Base-by-base conservation (phyloP, 1,140 invertebrate genomes). In the Penaeus japonicus region DNA sequence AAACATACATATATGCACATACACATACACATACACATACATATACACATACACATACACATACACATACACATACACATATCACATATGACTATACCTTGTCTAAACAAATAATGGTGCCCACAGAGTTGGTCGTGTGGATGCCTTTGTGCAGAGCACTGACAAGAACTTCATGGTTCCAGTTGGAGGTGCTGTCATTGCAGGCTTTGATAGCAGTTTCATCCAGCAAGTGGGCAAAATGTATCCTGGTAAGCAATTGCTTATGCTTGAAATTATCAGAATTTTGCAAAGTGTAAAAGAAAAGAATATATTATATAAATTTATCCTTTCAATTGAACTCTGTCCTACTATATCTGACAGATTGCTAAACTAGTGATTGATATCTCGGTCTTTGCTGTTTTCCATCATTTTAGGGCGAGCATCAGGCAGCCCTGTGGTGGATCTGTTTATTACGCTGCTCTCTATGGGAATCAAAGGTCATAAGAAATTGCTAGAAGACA, bases 161-260 rank as follows among this genome's bases (percentile, higher is more conserved):
- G 97, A 98, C 92, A 98, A 98, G 92, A 98, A 98, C 92, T 95
- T 98, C 77, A 92, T 97, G 92, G 96, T 98, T 32, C 97, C 97
- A 79, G 97, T 98, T 24, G 97, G 97, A 57, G 97, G 97, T 1
- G 94, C 96, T 20, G 94, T 98, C 47, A 95, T 97, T 88, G 96
- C 95, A 70, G 96, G 96, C 0, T 96, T 96, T 92, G 94, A 97
- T 91, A 93, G 94, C 91, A 92, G 93, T 53, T 92, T 96, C 20
- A 92, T 97, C 30, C 93, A 95, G 89, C 93, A 94, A 90, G 95
- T 97, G 90, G 94, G 95, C 59, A 95, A 95, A 92, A 95, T 94
- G 91, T 97, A 97, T 93, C 96, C 96, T 90, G 96, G 96, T 94
- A 92, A 88, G 73, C 70, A 55, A n/a, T 65, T 3, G 27, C 27